phyloP scores from a whole-genome alignment of 2,888 invertebrate genomes.

The Dasypolia templi region DNA sequence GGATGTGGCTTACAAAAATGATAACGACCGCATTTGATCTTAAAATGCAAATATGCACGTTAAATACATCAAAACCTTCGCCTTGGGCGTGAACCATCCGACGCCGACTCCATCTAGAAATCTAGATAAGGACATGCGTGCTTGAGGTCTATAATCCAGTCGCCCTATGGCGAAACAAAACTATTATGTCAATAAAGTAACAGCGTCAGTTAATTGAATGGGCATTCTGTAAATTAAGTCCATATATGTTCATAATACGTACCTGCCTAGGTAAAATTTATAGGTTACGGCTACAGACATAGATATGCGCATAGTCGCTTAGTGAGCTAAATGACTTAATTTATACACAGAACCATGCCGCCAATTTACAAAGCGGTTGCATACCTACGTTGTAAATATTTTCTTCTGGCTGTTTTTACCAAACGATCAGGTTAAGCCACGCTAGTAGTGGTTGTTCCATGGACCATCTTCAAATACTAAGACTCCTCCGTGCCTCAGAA shows the following conservation, averaged over 20 bases:
- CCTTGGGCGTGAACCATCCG: slow-evolving; percentile 75
- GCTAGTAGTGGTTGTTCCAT: no score
- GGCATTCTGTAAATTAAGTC: slow-evolving; percentile 71
- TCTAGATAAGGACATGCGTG: slow-evolving; percentile 81
- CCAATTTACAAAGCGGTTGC: slow-evolving; percentile 5
- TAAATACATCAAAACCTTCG: slow-evolving; percentile 70
- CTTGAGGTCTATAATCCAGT: slow-evolving; percentile 74
- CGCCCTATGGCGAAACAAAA: slow-evolving; percentile 72
- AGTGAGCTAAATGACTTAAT: slow-evolving; percentile 23
- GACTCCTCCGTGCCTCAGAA: no score
- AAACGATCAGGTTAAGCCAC: no score
- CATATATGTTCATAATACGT: slow-evolving; percentile 46
- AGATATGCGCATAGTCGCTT: slow-evolving; percentile 25
- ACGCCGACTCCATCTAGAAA: slow-evolving; percentile 70
- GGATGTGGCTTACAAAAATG: slow-evolving; percentile 60
- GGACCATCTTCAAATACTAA: no score
- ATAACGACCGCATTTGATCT: slow-evolving; percentile 45
- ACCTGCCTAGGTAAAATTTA: slow-evolving; percentile 45
- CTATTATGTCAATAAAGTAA: slow-evolving; percentile 80
- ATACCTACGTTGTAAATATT: not conserved
- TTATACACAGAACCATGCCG: slow-evolving; percentile 2
- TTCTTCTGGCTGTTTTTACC: no score
- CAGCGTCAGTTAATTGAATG: slow-evolving; percentile 78
- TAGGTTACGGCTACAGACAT: slow-evolving; percentile 17
- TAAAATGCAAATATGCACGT: slow-evolving; percentile 55